Base-by-base conservation (phyloP, 2,888 invertebrate genomes). In the Hipparchia sbordonii region DNA sequence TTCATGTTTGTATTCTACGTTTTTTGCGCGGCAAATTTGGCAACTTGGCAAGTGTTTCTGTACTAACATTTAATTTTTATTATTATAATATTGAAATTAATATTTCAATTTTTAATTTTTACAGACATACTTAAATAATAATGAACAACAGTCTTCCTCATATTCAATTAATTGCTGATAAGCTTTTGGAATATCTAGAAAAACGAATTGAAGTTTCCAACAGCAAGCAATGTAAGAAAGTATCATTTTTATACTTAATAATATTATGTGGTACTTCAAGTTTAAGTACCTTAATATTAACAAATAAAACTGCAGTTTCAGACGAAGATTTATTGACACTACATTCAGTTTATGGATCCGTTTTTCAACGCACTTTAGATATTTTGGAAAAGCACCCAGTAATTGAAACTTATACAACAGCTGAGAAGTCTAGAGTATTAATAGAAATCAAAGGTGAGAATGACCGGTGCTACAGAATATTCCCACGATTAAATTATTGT, bases 401-500 rank as follows among this genome's bases (percentile, higher is more conserved):
- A 2, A 90, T 95, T 0, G 83, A 89, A 13, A 87, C 94, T 4
- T 96, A 95, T 68, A 84, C 85, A 23, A 90, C 92, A 0, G 77
- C 85, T 4, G 88, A 89, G 68, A 85, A 87, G 63, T 74, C 80
- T 1, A 85, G 95, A 79, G 87, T 86, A 80, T 82, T 96, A 23
- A 91, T 95, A 60, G 96, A 96, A 92, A 90, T 96, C 5, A 90
- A 90, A 70, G 94, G 95, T 7, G 92, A 93, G 70, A 91, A 93
- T 6, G 89, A 92, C 62, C 90, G 94, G n/a, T 93, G 94, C 69
- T 95, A 95, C 76, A 95, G 95, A 67, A 84, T 97, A 48, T 95
- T 96, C 79, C 95, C 95, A 0, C 86, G 93, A 45, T 87, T 96
- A 8, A 97, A 96, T 82, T 97, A 94, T 82, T 97, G 97, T 76